Evolutionary conservation across 2,113 vertebrate species (phyloP).

Genomic region (Marmota flaviventris): DNA sequence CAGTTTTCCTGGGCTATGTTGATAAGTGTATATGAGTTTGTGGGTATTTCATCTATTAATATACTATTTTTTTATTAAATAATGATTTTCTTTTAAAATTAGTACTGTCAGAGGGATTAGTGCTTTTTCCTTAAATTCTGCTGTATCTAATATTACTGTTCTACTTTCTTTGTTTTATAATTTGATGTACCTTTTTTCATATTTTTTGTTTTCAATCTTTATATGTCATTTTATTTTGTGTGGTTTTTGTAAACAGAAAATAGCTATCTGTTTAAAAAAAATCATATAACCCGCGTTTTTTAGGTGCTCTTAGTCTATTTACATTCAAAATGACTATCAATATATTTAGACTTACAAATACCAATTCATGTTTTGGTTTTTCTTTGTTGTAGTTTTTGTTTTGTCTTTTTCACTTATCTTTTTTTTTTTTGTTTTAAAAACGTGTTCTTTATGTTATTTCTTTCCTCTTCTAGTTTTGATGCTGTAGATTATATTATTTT

Average conservation of each 20-base stretch:
- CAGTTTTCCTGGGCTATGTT: background rate
- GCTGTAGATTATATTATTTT: background rate
- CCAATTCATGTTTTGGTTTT: background rate
- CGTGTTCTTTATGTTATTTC: background rate
- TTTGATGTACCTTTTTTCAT: background rate
- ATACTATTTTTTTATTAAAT: background rate
- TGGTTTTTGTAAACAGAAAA: background rate
- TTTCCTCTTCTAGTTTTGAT: background rate
- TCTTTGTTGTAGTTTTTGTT: background rate
- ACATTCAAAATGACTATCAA: background rate
- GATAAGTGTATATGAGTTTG: background rate
- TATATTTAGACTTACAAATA: background rate
- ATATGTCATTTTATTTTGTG: background rate
- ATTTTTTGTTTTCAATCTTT: background rate
- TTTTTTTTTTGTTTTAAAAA: background rate
- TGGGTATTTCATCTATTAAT: background rate
- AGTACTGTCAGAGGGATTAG: background rate
- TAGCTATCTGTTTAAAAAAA: background rate
- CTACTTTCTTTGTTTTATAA: background rate
- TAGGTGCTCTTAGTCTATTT: background rate
- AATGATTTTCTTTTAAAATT: background rate
- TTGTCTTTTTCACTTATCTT: slow-evolving; percentile 18
- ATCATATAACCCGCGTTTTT: background rate
- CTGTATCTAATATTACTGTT: background rate
- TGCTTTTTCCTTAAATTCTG: background rate